A percentile compares a stretch with the other conserved stretches of the same genome.
phyloP scores from a whole-genome alignment of 2,888 invertebrate species.

The Epirrita christyi region DNA sequence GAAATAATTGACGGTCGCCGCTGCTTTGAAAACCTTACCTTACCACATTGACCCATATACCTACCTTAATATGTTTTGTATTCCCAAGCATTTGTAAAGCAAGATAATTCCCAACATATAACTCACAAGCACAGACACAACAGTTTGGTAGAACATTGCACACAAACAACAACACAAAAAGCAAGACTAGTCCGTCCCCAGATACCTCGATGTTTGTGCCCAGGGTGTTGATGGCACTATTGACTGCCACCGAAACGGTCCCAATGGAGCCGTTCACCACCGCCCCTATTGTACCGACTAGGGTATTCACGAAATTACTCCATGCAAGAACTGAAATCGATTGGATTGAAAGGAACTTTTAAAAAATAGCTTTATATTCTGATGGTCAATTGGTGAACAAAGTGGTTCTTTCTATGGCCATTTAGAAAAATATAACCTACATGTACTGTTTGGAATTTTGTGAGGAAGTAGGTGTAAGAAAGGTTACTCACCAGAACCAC shows the following conservation, averaged over 20 bases:
- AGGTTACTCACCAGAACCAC: slow-evolving; percentile 33
- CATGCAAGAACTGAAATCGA: slow-evolving; percentile 63
- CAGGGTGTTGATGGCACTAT: slow-evolving; percentile 70
- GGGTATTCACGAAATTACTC: slow-evolving; percentile 65
- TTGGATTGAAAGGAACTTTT: background rate
- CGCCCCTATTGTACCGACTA: slow-evolving; percentile 64
- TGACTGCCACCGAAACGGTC: slow-evolving; percentile 63
- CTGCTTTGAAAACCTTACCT: no score
- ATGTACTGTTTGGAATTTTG: no score
- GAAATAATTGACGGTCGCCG: no score
- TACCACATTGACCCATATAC: no score
- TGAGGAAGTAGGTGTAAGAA: no score
- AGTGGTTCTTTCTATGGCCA: no score
- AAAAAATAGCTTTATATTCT: no score
- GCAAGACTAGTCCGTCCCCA: slow-evolving; percentile 2
- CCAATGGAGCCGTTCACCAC: slow-evolving; percentile 63
- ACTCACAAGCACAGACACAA: background rate
- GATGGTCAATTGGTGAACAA: no score
- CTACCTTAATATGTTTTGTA: no score
- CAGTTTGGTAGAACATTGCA: slow-evolving; percentile 23
- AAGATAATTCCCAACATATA: background rate
- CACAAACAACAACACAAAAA: slow-evolving; percentile 38
- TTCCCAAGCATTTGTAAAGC: background rate
- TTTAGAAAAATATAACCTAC: no score
- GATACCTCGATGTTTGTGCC: slow-evolving; percentile 75